phyloP scores from a whole-genome alignment of 2,888 invertebrate genomes.

The Himalopsyche anomala region DNA sequence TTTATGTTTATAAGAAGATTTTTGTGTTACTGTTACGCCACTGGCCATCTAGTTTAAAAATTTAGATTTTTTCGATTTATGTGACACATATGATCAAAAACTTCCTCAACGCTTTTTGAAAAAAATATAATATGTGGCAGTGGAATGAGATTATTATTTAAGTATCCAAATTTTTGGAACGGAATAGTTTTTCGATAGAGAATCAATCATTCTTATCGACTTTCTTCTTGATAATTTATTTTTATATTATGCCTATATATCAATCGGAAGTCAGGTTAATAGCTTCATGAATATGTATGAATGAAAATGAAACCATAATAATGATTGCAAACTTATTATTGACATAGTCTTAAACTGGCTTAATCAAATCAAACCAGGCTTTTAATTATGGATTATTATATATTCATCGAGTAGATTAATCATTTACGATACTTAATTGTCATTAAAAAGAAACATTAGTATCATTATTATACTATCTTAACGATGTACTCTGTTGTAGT shows the following conservation, averaged over 20 bases:
- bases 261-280: constrained; percentile 9
- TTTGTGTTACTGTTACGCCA: no score
- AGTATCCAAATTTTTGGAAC: not conserved
- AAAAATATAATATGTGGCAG: no score
- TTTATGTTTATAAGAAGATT: no score
- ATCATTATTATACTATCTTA: no score
- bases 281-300: constrained; percentile 41
- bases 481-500: no score
- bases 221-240: constrained; percentile 16
- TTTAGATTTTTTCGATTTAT: no score
- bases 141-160: no score
- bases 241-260: not conserved
- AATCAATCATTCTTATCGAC: constrained; percentile 31
- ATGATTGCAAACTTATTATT: constrained; percentile 32
- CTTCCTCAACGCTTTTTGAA: no score
- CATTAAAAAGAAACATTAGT: no score
- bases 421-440: not conserved
- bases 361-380: not conserved
- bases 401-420: not conserved
- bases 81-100: no score
- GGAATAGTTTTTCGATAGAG: constrained; percentile 17
- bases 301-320: constrained; percentile 41
- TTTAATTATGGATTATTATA: constrained; percentile 9
- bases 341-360: constrained; percentile 29
- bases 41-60: no score